Evolutionary conservation across 2,797 vertebrate genomes (phyloP), one percentile per base, ranked within the genome.

Genomic region (Falco cherrug): DNA sequence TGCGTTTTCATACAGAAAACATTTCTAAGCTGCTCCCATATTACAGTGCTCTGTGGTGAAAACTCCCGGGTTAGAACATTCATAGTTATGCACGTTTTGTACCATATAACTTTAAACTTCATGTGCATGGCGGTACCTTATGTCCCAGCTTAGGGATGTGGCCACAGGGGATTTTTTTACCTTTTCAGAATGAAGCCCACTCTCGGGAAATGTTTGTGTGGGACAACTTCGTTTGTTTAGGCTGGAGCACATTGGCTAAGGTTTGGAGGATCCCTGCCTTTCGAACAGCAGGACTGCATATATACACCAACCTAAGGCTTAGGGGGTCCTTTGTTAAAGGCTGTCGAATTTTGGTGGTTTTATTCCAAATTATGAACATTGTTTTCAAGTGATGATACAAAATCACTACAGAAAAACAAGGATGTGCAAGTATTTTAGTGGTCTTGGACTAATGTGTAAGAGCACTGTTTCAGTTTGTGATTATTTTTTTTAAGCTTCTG

Each of bases 121-220:
- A 5, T 1, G 31, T 14, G n/a, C 26, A 16, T 0, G 7, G n/a
- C 1, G 0, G 24, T 51, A 29, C 11, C 45, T 31, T 6, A 1
- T 6, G 13, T 60, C 25, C 14, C 45, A 65, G 24, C 7, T 45
- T 5, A 39, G 47, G 59, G 76, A 37, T 0, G 3, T 18, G 59
- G 35, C 51, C 17, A 4, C 5, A 0, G 45, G 14, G 14, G 14
- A 16, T 43, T 75, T 28, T n/a, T 16, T 18, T 28, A 13, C 8
- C 29, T 7, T 57, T 47, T 63, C 28, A 18, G 17, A 51, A 24
- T 2, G 24, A 53, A 91, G 18, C 17, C 39, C 31, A 3, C 11
- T 61, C 50, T 70, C 33, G 7, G 37, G 80, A 67, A 26, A 43
- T 4, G 50, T 70, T 57, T 37, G 28, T 5, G 1, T 29, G 37